Evolutionary conservation across 2,888 invertebrate genomes (phyloP).

Genomic region (Entomobrya multifasciata): DNA sequence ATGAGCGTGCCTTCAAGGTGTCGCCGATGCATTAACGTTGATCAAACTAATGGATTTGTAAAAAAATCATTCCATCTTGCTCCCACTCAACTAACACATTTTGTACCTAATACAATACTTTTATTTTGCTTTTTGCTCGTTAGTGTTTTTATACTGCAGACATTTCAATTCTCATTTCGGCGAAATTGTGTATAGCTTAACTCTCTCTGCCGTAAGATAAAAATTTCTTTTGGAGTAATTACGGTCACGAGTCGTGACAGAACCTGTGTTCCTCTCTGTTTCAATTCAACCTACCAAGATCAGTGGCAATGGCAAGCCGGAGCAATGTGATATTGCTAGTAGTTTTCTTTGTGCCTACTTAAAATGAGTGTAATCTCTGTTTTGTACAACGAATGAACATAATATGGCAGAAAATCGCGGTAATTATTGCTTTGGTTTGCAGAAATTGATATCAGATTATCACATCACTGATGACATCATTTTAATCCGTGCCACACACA

Average conservation of each 20-base stretch:
- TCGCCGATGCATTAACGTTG: conserved; percentile 72
- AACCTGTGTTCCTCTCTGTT: not conserved
- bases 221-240: conserved; percentile 48
- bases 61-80: not conserved
- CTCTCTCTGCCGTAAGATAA: not conserved
- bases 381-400: not conserved
- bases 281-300: not conserved
- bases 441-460: not conserved
- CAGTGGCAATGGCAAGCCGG: not conserved
- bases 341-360: conserved; percentile 34
- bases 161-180: conserved; percentile 29
- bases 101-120: no score
- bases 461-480: no score
- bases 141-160: not conserved
- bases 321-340: not conserved
- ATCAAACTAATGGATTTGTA: conserved; percentile 64
- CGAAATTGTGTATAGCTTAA: conserved; percentile 9
- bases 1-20: conserved; percentile 68
- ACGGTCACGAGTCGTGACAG: conserved; percentile 57
- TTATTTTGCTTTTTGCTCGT: conserved; percentile 13
- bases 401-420: conserved; percentile 9
- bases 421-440: conserved; percentile 25
- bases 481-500: not conserved
- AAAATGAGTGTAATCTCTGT: not conserved
- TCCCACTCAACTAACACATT: not conserved